phyloP scores from a whole-genome alignment of 2,797 vertebrate species.

The Rhinella marina region DNA sequence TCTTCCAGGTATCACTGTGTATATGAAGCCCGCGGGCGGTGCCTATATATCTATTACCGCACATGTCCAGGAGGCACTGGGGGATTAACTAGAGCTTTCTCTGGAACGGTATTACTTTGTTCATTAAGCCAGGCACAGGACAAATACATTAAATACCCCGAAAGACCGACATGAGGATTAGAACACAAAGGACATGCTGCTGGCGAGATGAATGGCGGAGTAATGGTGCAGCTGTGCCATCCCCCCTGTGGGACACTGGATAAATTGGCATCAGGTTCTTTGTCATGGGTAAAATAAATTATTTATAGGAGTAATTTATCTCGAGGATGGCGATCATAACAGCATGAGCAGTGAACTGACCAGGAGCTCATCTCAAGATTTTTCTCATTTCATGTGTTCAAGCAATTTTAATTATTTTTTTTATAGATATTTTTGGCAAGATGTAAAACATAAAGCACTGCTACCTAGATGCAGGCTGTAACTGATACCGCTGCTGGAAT shows the following conservation, averaged over 20 bases:
- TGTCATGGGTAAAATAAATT: constrained; percentile 46
- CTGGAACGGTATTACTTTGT: not conserved
- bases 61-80: not conserved
- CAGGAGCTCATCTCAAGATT: not conserved
- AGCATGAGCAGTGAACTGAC: not conserved
- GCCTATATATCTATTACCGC: not conserved
- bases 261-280: constrained; percentile 49
- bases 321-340: constrained; percentile 20
- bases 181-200: not conserved
- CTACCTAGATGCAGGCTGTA: not conserved
- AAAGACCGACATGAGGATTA: not conserved
- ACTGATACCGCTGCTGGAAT: not conserved
- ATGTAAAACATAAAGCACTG: not conserved
- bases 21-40: not conserved
- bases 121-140: not conserved
- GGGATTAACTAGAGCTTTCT: not conserved
- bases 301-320: constrained; percentile 45
- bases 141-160: not conserved
- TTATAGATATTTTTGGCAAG: not conserved
- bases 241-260: constrained; percentile 41
- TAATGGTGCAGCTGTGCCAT: constrained; percentile 50
- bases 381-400: not conserved
- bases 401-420: not conserved
- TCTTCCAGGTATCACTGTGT: not conserved
- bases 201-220: constrained; percentile 2